These are phyloP conservation scores for Otus sunia DNA, from an alignment of 2,113 vertebrate genomes.

Conservation along the genomic window DNA sequence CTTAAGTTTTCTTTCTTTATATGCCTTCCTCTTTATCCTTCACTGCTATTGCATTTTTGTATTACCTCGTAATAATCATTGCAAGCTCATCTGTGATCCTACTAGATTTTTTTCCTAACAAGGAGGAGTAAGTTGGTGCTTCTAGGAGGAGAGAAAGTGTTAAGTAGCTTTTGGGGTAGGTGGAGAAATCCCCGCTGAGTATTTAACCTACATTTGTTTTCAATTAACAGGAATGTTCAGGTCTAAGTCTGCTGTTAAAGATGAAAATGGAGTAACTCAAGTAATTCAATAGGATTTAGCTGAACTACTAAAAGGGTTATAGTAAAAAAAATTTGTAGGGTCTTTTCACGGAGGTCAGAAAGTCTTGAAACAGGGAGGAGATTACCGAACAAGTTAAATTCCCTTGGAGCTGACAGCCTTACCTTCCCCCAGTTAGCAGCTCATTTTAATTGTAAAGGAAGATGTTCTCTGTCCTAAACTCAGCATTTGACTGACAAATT, in stretches of 20 bases:
- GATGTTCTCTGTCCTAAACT: not conserved
- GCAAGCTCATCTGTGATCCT: not conserved
- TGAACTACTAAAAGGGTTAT: not conserved
- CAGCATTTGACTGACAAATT: not conserved
- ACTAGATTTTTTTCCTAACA: not conserved
- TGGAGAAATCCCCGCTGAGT: conserved; percentile 5
- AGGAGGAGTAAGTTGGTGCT: not conserved
- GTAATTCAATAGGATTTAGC: not conserved
- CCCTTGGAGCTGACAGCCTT: not conserved
- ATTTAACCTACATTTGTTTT: conserved; percentile 43
- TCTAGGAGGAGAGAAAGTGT: not conserved
- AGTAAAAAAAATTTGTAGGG: not conserved
- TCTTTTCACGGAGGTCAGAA: not conserved
- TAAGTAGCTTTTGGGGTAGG: not conserved
- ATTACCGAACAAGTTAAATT: not conserved
- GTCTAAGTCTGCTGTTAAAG: not conserved
- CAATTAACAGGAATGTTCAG: not conserved
- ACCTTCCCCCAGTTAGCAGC: not conserved
- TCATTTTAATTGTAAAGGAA: conserved; percentile 12
- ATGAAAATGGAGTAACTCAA: not conserved
- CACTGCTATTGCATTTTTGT: not conserved
- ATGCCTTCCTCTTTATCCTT: not conserved
- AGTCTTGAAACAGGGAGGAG: not conserved
- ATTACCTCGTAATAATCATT: not conserved
- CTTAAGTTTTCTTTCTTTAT: not conserved